Base-by-base conservation (phyloP, 2,113 vertebrate species). In the Elgaria multicarinata region DNA sequence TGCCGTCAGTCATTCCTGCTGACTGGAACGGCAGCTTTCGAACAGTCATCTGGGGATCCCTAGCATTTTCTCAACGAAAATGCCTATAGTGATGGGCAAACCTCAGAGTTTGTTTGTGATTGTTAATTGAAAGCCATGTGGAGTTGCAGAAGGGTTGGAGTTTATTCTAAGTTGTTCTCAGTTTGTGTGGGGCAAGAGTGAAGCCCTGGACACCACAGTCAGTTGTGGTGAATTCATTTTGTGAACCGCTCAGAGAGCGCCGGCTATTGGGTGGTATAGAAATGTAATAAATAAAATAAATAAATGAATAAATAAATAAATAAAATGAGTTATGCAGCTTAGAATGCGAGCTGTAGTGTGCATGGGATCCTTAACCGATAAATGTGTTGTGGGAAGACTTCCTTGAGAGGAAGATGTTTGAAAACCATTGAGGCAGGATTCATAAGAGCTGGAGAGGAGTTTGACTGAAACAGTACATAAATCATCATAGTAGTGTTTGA, bases 1-100 rank as follows among this genome's bases (percentile, higher is more conserved):
- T 44, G 22, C 28, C 13, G 9, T 0, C 3, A 44, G 78, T 20
- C 76, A 66, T 26, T 80, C 55, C 33, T 7, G 10, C 69, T 89
- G 1, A 4, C 39, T 6, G 28, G 0, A 1, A 1, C 0, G 2
- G 14, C 44, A 81, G 76, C 58, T 22, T 26, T 85, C 88, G 24
- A 62, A 79, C 2, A 22, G 14, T 69, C 2, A 42, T 53, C 2
- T 12, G 0, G 1, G 16, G 24, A 4, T 0, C 66, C 33, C 1
- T n/a, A 28, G 69, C 10, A 39, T 33, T 8, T 58, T 28, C n/a
- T 76, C 24, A 39, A 1, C 18, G 53, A 76, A 58, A 28, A 31
- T 28, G 2, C 6, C 2, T 24, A 6, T 79, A 80, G 13, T 8
- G 13, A 12, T 28, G 12, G n/a, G 24, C 26, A 16, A 67, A 36